A percentile compares a stretch with the other conserved stretches of the same genome.
Conservation (phyloP, 2,888 invertebrate species). For the Brachylomia viminalis region DNA sequence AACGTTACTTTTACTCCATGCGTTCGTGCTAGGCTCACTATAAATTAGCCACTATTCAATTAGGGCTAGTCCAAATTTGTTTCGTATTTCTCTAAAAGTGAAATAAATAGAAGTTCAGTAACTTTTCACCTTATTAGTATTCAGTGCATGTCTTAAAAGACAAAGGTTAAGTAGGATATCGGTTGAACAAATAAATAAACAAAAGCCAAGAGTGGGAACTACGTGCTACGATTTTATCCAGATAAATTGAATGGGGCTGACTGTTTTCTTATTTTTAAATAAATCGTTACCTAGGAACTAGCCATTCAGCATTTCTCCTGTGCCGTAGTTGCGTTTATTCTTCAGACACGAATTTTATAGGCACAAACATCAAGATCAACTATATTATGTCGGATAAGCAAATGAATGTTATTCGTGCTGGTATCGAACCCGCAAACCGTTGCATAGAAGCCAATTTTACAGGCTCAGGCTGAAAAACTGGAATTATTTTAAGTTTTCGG, state of each 20-base stretch:
- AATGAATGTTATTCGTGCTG: too few species aligned
- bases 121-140: conserved; percentile 7
- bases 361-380: not conserved
- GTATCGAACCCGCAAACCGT: not conserved
- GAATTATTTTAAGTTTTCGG: too few species aligned
- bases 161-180: not conserved
- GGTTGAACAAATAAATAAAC: conserved; percentile 27
- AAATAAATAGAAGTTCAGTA: not conserved
- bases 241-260: not conserved
- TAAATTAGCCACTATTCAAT: not conserved
- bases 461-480: too few species aligned
- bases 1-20: too few species aligned
- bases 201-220: conserved; percentile 1
- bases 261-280: not conserved
- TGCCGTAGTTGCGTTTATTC: too few species aligned
- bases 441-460: not conserved
- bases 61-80: not conserved
- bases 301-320: not conserved
- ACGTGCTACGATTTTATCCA: conserved; percentile 16
- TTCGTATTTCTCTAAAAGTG: not conserved
- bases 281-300: too few species aligned
- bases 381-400: not conserved
- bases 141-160: not conserved
- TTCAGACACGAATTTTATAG: not conserved
- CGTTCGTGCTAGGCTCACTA: too few species aligned